phyloP scores from a whole-genome alignment of 37 sponge, comb jelly and placozoan genomes.

The Agelas oroides region DNA sequence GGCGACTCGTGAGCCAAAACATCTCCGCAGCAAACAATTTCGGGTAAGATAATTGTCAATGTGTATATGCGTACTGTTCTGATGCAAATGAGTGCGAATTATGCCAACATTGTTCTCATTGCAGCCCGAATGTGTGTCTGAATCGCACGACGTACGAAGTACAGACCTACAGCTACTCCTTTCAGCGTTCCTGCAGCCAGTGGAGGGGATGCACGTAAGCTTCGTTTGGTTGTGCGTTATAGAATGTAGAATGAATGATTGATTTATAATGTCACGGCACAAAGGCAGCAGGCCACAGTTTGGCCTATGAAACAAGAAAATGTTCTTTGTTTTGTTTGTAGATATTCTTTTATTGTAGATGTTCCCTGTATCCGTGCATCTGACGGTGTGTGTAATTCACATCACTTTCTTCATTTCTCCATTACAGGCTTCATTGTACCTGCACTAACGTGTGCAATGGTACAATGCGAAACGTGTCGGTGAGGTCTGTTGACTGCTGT shows the following conservation, averaged over 20 bases:
- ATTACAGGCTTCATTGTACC: conserved; percentile 7
- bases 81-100: too few relatives aligned
- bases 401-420: too few relatives aligned
- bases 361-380: too few relatives aligned
- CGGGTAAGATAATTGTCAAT: conserved; percentile 9
- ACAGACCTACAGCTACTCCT: neutral
- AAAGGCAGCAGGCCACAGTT: too few relatives aligned
- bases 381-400: too few relatives aligned
- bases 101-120: neutral
- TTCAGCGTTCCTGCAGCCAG: neutral
- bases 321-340: neutral
- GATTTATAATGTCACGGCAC: too few relatives aligned
- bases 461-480: conserved; percentile 1
- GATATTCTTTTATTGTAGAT: too few relatives aligned
- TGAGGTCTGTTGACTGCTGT: conserved; percentile 12
- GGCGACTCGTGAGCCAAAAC: neutral
- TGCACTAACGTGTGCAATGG: conserved; percentile 1
- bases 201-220: neutral
- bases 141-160: neutral
- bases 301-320: too few relatives aligned
- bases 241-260: too few relatives aligned
- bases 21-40: neutral
- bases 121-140: conserved; percentile 17
- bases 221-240: too few relatives aligned
- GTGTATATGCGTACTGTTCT: neutral